Evolutionary conservation across 53 echinoderm and acorn worm species (phyloP).

Genomic region (Hippasteria phrygiana): DNA sequence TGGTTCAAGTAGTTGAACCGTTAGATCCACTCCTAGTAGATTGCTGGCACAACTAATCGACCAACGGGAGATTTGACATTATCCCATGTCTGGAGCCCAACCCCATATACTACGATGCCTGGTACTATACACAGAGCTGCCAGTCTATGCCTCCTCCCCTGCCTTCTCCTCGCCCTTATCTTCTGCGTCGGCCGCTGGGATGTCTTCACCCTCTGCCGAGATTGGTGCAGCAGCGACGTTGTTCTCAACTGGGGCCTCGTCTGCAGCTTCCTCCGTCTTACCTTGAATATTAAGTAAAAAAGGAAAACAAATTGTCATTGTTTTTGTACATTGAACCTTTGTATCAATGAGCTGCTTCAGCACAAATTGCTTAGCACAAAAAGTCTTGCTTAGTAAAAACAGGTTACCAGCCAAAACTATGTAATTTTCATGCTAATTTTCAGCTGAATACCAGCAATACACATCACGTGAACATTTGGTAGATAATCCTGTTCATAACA

Average conservation of each 20-base stretch:
- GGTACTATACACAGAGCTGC: constrained; percentile 8
- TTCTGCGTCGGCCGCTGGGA: constrained; percentile 72
- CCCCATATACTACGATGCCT: constrained; percentile 20
- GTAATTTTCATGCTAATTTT: no score
- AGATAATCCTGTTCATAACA: no score
- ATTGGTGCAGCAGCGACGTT: constrained; percentile 71
- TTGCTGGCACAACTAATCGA: not conserved
- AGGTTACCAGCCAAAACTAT: no score
- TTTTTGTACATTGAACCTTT: no score
- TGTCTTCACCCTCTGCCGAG: constrained; percentile 66
- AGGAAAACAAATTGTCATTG: not conserved
- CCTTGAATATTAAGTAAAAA: not conserved
- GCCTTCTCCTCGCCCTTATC: constrained; percentile 48
- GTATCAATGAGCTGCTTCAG: no score
- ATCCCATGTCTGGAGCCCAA: not conserved
- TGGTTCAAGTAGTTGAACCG: no score
- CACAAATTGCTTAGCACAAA: no score
- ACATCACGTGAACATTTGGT: no score
- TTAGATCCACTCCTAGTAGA: no score
- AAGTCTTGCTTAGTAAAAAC: no score
- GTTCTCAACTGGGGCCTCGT: constrained; percentile 74
- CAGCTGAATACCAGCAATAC: no score
- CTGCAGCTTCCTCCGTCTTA: constrained; percentile 48
- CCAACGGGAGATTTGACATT: not conserved
- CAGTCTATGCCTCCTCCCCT: constrained; percentile 46